phyloP scores from a whole-genome alignment of 2,113 vertebrate genomes.

The Mionectes macconnelli region DNA sequence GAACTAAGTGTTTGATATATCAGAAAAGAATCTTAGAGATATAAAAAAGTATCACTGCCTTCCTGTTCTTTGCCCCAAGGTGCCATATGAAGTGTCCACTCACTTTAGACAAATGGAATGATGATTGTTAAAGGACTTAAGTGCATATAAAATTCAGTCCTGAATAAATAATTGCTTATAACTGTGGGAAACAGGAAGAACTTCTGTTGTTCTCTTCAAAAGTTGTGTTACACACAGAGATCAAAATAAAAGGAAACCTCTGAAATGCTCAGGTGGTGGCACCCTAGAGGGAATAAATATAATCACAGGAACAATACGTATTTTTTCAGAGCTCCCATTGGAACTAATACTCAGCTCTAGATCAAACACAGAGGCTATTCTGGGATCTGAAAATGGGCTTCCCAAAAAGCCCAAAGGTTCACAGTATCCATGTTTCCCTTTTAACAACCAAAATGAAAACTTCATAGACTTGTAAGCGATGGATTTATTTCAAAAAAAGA shows the following conservation, averaged over 20 bases:
- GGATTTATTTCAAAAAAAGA: conserved; percentile 24
- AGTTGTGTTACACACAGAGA: neutral
- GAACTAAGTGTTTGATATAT: neutral
- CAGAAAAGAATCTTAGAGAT: neutral
- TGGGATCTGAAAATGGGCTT: neutral
- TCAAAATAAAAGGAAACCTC: neutral
- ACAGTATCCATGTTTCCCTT: neutral
- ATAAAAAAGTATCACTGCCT: neutral
- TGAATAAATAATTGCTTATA: neutral
- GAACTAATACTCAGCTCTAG: conserved; percentile 1
- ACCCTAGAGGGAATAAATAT: neutral
- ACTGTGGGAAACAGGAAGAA: neutral
- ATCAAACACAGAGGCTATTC: neutral
- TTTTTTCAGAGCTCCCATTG: conserved; percentile 15
- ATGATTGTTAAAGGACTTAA: neutral
- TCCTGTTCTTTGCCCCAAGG: neutral
- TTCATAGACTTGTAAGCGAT: neutral
- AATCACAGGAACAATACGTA: neutral
- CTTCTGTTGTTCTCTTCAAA: neutral
- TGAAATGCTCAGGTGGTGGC: neutral
- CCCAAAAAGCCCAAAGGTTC: neutral
- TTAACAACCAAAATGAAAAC: conserved; percentile 3
- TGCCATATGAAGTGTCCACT: neutral
- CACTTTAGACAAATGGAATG: neutral
- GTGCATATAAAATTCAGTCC: neutral